phyloP scores from a whole-genome alignment of 2,797 vertebrate genomes.

The Serranus cabrilla region DNA sequence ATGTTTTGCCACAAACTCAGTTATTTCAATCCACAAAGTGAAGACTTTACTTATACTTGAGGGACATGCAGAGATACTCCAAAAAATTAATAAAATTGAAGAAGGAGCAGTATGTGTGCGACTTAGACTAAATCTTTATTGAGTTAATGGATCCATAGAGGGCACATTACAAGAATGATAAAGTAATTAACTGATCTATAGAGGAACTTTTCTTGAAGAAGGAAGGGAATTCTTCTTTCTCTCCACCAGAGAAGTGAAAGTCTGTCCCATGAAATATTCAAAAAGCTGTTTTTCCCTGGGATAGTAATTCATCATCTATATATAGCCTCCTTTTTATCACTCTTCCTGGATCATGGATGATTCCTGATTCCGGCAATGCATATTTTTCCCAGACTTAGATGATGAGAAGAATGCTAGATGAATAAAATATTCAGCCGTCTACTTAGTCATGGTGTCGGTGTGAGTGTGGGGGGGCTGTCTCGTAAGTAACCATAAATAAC shows the following conservation, averaged over 20 bases:
- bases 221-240: conserved; percentile 63
- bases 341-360: conserved; percentile 74
- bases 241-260: conserved; percentile 57
- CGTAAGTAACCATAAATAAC: conserved; percentile 62
- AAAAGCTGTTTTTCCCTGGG: conserved; percentile 73
- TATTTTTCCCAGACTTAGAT: conserved; percentile 54
- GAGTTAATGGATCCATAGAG: conserved; percentile 40
- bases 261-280: conserved; percentile 81
- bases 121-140: conserved; percentile 1
- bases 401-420: conserved; percentile 67
- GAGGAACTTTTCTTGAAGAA: conserved; percentile 57
- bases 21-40: conserved; percentile 42
- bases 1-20: conserved; percentile 64
- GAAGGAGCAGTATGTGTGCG: conserved; percentile 2
- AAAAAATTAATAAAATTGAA: conserved; percentile 6
- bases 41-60: conserved; percentile 29
- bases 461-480: conserved; percentile 22
- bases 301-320: conserved; percentile 81
- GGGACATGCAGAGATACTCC: conserved; percentile 6
- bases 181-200: conserved; percentile 61
- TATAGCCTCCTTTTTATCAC: conserved; percentile 81
- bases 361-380: conserved; percentile 64
- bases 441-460: conserved; percentile 58
- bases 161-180: conserved; percentile 44
- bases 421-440: conserved; percentile 74